These are phyloP conservation scores for Sitodiplosis mosellana DNA, from an alignment of 1,140 invertebrate species.

Conservation along the genomic window DNA sequence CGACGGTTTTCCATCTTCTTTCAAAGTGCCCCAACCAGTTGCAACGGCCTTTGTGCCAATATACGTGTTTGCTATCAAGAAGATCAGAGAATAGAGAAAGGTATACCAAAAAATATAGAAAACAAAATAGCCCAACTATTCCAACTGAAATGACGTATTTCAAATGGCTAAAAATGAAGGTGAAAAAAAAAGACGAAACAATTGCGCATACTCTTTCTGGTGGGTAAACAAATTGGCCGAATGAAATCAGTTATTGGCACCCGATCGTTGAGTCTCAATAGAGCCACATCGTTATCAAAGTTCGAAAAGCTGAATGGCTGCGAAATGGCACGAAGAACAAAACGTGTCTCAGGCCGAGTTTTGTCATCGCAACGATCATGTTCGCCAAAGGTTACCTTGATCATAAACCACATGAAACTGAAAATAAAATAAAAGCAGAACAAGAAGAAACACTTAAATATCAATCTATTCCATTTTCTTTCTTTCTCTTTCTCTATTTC, in stretches of 20 bases:
- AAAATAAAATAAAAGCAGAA: slow-evolving; percentile 23
- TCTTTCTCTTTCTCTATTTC: too few species aligned
- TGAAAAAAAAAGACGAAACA: too few species aligned
- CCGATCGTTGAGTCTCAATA: slow-evolving; percentile 55
- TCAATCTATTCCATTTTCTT: too few species aligned
- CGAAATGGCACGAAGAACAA: slow-evolving; percentile 47
- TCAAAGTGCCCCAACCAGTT: slow-evolving; percentile 69
- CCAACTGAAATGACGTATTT: neutral
- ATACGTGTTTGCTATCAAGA: slow-evolving; percentile 45
- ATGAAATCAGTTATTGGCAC: slow-evolving; percentile 55
- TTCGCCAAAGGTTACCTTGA: slow-evolving; percentile 67
- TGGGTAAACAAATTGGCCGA: slow-evolving; percentile 59
- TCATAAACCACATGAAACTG: slow-evolving; percentile 80
- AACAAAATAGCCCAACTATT: neutral
- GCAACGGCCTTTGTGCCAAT: slow-evolving; percentile 49
- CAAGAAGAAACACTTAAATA: too few species aligned
- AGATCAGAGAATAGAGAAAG: slow-evolving; percentile 6
- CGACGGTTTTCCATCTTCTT: slow-evolving; percentile 60
- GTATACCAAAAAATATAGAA: neutral
- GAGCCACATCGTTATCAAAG: slow-evolving; percentile 71
- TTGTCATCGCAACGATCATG: slow-evolving; percentile 63
- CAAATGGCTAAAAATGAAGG: too few species aligned
- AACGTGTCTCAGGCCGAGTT: slow-evolving; percentile 46
- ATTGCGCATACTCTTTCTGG: slow-evolving; percentile 4
- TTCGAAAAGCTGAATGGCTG: slow-evolving; percentile 64